Percentiles rank a stretch among this genome's conserved stretches.
Conservation (phyloP, 2,888 invertebrate genomes). For the Eilema griseolum region DNA sequence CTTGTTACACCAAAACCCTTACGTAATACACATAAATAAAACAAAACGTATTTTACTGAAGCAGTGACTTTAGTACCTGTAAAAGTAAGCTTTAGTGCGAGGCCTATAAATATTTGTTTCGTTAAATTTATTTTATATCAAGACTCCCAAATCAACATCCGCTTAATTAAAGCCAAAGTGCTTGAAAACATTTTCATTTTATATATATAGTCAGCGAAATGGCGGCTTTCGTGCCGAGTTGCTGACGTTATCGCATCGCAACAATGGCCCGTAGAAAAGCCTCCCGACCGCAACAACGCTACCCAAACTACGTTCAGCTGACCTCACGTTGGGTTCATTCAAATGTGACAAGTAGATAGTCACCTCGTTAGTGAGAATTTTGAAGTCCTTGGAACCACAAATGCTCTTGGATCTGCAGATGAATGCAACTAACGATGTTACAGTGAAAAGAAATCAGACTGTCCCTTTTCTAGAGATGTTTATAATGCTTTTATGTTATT, state of each 20-base stretch:
- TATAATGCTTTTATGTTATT: neutral
- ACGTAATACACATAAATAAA: neutral
- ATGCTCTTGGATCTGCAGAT: constrained; percentile 52
- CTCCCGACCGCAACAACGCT: constrained; percentile 36
- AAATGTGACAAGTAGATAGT: constrained; percentile 64
- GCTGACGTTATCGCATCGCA: constrained; percentile 40
- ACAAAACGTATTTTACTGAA: neutral
- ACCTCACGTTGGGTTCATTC: constrained; percentile 61
- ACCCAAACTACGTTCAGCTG: constrained; percentile 54
- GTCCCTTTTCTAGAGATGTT: neutral
- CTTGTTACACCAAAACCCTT: neutral
- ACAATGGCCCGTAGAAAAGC: constrained; percentile 47
- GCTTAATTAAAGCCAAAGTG: constrained; percentile 27
- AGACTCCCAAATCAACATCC: constrained; percentile 20
- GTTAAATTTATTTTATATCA: constrained; percentile 21
- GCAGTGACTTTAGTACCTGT: constrained; percentile 1
- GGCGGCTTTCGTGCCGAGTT: constrained; percentile 24
- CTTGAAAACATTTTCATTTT: constrained; percentile 27
- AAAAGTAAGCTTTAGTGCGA: neutral
- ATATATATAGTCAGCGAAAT: constrained; percentile 21
- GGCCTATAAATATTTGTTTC: constrained; percentile 12
- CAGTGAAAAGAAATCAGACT: constrained; percentile 13
- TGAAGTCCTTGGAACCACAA: constrained; percentile 53
- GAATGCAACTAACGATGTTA: constrained; percentile 37
- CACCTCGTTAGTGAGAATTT: constrained; percentile 70